Evolutionary conservation across 2,797 vertebrate genomes (phyloP).

Genomic region (Buceros bicornis): DNA sequence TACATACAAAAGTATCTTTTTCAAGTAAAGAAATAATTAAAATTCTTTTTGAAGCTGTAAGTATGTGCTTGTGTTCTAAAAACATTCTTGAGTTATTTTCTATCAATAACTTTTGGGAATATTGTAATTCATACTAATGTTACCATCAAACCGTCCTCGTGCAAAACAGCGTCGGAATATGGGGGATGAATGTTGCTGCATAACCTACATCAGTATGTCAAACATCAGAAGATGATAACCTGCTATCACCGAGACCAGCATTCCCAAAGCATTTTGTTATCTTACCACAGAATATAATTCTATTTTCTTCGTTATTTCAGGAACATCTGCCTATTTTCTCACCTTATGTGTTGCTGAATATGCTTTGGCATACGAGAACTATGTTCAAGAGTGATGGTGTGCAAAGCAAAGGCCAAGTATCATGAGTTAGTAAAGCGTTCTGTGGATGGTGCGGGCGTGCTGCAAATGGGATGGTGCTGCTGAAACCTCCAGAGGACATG

Average conservation of each 20-base stretch:
- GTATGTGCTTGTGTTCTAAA: not conserved
- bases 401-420: not conserved
- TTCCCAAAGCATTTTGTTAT: not conserved
- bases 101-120: not conserved
- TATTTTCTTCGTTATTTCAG: not conserved
- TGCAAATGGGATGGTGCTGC: not conserved
- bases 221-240: not conserved
- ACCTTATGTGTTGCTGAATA: not conserved
- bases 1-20: not conserved
- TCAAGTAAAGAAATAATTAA: not conserved
- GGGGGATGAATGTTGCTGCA: not conserved
- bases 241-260: not conserved
- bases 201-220: not conserved
- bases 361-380: not conserved
- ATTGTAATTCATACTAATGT: not conserved
- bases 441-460: not conserved
- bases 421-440: slow-evolving; percentile 25
- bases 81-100: not conserved
- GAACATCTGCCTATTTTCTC: not conserved
- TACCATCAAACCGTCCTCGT: not conserved
- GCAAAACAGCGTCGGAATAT: not conserved
- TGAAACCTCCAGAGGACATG: slow-evolving; percentile 15
- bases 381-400: not conserved
- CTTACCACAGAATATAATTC: not conserved
- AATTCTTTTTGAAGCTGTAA: not conserved